Evolutionary conservation across 2,797 vertebrate genomes (phyloP).

Genomic region (Tenualosa ilisha): DNA sequence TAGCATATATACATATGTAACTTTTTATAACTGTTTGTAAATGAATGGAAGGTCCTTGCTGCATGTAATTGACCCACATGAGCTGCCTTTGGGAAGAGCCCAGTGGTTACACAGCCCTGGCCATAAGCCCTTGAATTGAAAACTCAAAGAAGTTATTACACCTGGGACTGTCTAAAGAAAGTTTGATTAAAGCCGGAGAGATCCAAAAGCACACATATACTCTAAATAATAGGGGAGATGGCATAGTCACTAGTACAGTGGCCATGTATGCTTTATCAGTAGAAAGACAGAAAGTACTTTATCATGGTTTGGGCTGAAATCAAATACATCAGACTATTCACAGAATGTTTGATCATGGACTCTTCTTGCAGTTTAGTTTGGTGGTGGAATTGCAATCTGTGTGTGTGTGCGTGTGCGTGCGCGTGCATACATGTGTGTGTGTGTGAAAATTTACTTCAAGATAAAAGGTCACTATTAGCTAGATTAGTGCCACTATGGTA

Average conservation of each 20-base stretch:
- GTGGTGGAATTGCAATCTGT: too few species aligned
- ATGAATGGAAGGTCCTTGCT: conserved; percentile 1
- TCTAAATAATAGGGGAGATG: not conserved
- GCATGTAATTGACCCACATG: conserved; percentile 12
- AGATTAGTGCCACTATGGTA: too few species aligned
- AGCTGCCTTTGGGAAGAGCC: not conserved
- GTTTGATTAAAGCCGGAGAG: not conserved
- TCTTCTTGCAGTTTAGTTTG: too few species aligned
- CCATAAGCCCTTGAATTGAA: conserved; percentile 1
- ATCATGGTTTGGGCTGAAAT: too few species aligned
- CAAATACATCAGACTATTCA: too few species aligned
- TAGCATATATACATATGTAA: conserved; percentile 18
- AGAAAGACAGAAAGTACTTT: too few species aligned
- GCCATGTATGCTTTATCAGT: too few species aligned
- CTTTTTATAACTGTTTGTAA: conserved; percentile 4
- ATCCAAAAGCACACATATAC: not conserved
- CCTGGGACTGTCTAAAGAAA: not conserved
- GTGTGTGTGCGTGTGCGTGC: too few species aligned
- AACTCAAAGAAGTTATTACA: not conserved
- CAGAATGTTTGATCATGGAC: too few species aligned
- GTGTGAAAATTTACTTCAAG: too few species aligned
- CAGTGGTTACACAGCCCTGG: not conserved
- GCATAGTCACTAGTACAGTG: not conserved
- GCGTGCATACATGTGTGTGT: too few species aligned
- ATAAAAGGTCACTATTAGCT: too few species aligned